phyloP scores from a whole-genome alignment of 2,113 vertebrate species.

The Dasyurus viverrinus region DNA sequence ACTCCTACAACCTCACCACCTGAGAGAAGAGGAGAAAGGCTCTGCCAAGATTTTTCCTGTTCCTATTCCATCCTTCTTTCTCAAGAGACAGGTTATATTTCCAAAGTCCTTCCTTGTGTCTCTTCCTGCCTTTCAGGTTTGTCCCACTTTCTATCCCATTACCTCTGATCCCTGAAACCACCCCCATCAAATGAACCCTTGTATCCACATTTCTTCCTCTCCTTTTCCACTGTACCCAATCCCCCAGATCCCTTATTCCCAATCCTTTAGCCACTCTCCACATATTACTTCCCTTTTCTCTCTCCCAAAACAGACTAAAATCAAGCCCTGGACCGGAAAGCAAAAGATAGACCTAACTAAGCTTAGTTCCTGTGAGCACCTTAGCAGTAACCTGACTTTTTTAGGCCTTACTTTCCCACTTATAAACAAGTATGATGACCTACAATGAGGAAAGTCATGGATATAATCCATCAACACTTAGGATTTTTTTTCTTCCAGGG shows the following conservation, averaged over 20 bases:
- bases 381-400: neutral
- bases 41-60: neutral
- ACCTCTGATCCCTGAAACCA: neutral
- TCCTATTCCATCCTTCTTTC: neutral
- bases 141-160: neutral
- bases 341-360: neutral
- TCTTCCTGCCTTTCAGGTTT: neutral
- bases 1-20: neutral
- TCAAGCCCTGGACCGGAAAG: neutral
- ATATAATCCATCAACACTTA: neutral
- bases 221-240: neutral
- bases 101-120: neutral
- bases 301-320: neutral
- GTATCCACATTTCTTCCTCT: neutral
- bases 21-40: neutral
- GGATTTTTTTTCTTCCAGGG: neutral
- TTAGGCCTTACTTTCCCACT: conserved; percentile 10
- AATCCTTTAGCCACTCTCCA: neutral
- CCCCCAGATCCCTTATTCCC: neutral
- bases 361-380: neutral
- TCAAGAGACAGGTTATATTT: neutral
- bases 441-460: neutral
- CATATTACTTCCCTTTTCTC: neutral
- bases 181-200: neutral
- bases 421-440: neutral